A percentile compares a stretch with the other conserved stretches of the same genome.
Conservation (phyloP, 1,140 invertebrate genomes). For the Drosophila malerkotliana region DNA sequence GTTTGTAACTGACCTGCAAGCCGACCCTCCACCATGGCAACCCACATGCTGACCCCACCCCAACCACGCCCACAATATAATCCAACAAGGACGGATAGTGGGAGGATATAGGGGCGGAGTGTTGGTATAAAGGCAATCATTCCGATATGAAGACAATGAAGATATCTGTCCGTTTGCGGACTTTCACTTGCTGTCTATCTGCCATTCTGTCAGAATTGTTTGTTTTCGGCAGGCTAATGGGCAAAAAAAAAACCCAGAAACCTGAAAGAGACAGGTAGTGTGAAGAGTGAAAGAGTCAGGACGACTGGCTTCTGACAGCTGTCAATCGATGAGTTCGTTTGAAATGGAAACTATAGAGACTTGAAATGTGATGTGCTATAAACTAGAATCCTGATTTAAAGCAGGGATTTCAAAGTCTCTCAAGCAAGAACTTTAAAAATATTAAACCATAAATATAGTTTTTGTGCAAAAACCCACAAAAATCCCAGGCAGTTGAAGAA, state of each 20-base stretch:
- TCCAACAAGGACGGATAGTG: neutral
- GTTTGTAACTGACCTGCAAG: conserved; percentile 11
- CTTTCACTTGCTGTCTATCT: neutral
- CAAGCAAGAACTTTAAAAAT: too few relatives aligned
- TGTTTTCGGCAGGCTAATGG: conserved; percentile 18
- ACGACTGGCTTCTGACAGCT: conserved; percentile 27
- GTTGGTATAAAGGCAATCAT: neutral
- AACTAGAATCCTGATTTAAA: neutral
- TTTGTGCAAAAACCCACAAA: neutral
- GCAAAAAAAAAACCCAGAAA: neutral
- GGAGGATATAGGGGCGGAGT: neutral
- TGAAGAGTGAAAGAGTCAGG: neutral
- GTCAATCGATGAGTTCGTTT: conserved; percentile 20
- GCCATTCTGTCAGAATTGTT: conserved; percentile 27
- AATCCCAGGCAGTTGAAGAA: neutral
- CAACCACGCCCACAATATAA: conserved; percentile 27
- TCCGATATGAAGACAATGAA: conserved; percentile 7
- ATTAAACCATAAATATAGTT: neutral
- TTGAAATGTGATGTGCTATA: conserved; percentile 1
- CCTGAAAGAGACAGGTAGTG: neutral
- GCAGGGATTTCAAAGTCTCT: too few relatives aligned
- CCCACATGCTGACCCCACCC: conserved; percentile 25
- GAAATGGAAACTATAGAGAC: conserved; percentile 2
- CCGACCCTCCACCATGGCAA: conserved; percentile 11
- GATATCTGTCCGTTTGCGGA: conserved; percentile 23